Evolutionary conservation across 1,140 invertebrate species (phyloP).

Genomic region (Araneus ventricosus): DNA sequence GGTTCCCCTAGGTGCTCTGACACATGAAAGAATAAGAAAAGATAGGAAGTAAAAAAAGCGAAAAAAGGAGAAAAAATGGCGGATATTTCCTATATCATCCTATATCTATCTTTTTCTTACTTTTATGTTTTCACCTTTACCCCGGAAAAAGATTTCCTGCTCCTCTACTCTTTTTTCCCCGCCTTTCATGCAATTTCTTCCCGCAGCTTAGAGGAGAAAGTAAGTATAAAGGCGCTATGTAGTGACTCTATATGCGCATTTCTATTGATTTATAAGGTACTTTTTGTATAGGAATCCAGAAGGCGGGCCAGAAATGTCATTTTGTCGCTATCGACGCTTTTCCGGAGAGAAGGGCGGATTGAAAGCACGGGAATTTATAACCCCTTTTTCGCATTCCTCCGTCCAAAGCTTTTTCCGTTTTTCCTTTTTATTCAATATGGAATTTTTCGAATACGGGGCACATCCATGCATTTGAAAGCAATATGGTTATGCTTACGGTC

Average conservation of each 20-base stretch:
- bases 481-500: conserved; percentile 35
- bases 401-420: not conserved
- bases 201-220: conserved; percentile 40
- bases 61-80: not conserved
- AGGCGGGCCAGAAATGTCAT: conserved; percentile 33
- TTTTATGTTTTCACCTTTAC: conserved; percentile 43
- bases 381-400: conserved; percentile 20
- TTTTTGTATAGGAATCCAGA: conserved; percentile 44
- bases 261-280: conserved; percentile 55
- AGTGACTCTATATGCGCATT: conserved; percentile 38
- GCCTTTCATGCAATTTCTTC: conserved; percentile 29
- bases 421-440: conserved; percentile 35
- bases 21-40: not conserved
- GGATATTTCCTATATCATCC: conserved; percentile 52
- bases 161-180: not conserved
- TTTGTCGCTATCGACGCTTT: conserved; percentile 52
- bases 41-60: not conserved
- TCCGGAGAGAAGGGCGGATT: not conserved
- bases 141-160: conserved; percentile 46
- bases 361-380: conserved; percentile 38
- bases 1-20: conserved; percentile 12
- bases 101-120: conserved; percentile 28
- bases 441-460: conserved; percentile 16
- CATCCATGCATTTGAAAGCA: conserved; percentile 48
- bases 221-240: conserved; percentile 24